Conservation (phyloP, 2,888 invertebrate species). For the Anthophora plumipes region DNA sequence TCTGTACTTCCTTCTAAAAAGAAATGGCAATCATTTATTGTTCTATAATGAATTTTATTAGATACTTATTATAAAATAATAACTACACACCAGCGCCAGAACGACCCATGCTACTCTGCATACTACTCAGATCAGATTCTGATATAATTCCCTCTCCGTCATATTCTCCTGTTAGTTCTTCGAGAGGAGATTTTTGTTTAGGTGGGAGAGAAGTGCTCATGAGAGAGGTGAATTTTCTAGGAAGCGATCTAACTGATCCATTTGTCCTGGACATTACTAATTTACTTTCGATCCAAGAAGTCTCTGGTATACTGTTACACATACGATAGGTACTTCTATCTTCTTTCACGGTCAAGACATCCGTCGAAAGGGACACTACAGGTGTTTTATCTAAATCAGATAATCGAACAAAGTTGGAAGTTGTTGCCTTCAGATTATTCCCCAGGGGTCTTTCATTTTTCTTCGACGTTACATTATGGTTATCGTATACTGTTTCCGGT, state of each 20-base stretch:
- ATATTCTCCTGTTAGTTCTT: constrained; percentile 77
- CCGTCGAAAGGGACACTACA: constrained; percentile 85
- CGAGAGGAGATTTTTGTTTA: constrained; percentile 81
- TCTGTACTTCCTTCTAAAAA: constrained; percentile 83
- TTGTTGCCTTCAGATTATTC: constrained; percentile 83
- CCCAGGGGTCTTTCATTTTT: constrained; percentile 82
- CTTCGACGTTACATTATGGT: constrained; percentile 67
- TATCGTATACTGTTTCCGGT: constrained; percentile 49
- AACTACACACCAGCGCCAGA: constrained; percentile 82
- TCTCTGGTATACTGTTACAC: constrained; percentile 90
- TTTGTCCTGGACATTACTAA: constrained; percentile 88
- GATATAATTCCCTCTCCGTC: constrained; percentile 82
- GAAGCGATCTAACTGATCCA: constrained; percentile 83
- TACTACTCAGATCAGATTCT: constrained; percentile 85
- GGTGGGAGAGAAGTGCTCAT: constrained; percentile 81
- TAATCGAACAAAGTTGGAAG: constrained; percentile 89
- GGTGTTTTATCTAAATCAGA: constrained; percentile 92
- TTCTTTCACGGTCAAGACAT: constrained; percentile 72
- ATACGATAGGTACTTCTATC: constrained; percentile 86
- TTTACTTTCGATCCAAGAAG: constrained; percentile 88
- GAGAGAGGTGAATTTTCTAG: constrained; percentile 76
- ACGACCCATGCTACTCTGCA: constrained; percentile 86
- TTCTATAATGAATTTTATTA: neutral
- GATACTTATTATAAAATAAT: neutral
- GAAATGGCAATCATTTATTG: neutral